A percentile compares a stretch with the other conserved stretches of the same genome.
Evolutionary conservation across 2,888 invertebrate genomes (phyloP).

Genomic region (Diplazon laetatorius): DNA sequence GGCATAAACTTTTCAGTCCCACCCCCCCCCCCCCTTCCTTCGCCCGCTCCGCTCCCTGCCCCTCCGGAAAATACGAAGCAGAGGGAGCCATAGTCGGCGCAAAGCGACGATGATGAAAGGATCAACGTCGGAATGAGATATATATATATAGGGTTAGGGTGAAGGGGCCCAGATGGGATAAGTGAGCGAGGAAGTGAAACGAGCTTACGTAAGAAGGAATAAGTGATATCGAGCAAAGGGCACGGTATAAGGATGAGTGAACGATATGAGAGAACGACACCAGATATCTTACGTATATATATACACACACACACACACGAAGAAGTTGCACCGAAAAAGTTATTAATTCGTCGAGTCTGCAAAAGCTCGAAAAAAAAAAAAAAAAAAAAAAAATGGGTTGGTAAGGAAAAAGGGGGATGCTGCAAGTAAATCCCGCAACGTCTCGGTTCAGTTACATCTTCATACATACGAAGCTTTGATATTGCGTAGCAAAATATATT

Average conservation of each 20-base stretch:
- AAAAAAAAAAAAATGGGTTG: not conserved
- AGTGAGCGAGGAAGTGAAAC: not conserved
- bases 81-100: conserved; percentile 11
- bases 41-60: no score
- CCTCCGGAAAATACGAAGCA: conserved; percentile 14
- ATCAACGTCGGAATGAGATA: not conserved
- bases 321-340: conserved; percentile 26
- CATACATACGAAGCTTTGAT: not conserved
- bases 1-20: conserved; percentile 25
- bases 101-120: conserved; percentile 31
- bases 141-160: not conserved
- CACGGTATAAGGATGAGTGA: not conserved
- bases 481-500: conserved; percentile 15
- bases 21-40: no score
- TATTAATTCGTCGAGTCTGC: conserved; percentile 19
- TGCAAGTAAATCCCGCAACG: not conserved
- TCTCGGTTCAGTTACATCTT: not conserved
- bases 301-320: no score
- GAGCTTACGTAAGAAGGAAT: conserved; percentile 7
- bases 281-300: no score
- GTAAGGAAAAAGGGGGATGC: no score
- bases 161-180: no score
- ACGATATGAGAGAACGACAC: not conserved
- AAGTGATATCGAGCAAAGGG: conserved; percentile 17
- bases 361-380: not conserved